Base-by-base conservation (phyloP, 2,113 vertebrate genomes). In the Misgurnus mizolepis region DNA sequence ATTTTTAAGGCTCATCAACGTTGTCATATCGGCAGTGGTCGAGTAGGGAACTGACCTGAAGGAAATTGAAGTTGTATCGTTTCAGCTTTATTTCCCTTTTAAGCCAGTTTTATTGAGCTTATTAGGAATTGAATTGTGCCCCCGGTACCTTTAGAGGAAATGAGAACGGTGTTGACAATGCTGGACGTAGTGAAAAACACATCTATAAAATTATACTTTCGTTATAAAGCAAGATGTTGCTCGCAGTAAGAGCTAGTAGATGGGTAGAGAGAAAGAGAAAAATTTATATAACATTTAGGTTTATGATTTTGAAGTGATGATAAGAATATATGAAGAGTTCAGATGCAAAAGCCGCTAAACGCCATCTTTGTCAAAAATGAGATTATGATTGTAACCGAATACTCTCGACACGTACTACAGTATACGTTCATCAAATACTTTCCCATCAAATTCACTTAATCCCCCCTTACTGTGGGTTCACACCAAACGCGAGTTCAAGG, bases 51-150 rank as follows among this genome's bases (percentile, higher is more conserved):
- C 70, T 60, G 40, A 62, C n/a, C 34, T 14, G 12, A 49, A 76
- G 47, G 43, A 82, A 67, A 65, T 58, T 47, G 18, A 56, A 75
- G 5, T 34, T 49, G 12, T 67, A 55, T 55, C 27, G 64, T 78
- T 66, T 56, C 60, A 64, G 39, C 62, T 78, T 81, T 78, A 81
- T 79, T 76, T 69, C 76, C 66, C 64, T 65, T 79, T 68, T 39
- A 41, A 39, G 64, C 47, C 45, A 6, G 18, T 22, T 83, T 86
- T 81, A 85, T 53, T 78, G 34, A 62, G 79, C 79, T 72, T 67
- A 70, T 83, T 79, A 73, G 22, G 47, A 72, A 74, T 67, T 83
- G 67, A 79, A 86, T 81, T 17, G 66, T 22, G 40, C 69, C 50
- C 22, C 34, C 60, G 53, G 60, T 17, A n/a, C 22, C 34, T 62